Conservation (phyloP, 1,140 invertebrate species). For the Hypothenemus hampei region DNA sequence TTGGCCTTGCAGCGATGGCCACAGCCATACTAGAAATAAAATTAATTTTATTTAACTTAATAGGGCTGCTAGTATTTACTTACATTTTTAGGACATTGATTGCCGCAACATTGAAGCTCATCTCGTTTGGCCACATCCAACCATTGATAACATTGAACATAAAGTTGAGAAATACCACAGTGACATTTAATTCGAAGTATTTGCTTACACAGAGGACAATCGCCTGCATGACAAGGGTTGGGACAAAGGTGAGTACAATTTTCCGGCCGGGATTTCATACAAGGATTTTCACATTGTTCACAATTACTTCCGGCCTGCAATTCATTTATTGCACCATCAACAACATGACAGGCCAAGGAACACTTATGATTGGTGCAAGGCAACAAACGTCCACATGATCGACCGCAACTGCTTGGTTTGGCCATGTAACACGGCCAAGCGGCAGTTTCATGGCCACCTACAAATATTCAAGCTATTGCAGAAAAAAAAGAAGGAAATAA, state of each 20-base stretch:
- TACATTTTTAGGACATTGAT: constrained; percentile 82
- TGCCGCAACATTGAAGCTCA: constrained; percentile 65
- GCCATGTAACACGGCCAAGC: constrained; percentile 71
- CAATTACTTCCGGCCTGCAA: constrained; percentile 53
- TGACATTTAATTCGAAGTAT: constrained; percentile 71
- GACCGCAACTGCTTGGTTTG: constrained; percentile 64
- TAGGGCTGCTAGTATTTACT: constrained; percentile 32
- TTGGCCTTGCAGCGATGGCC: constrained; percentile 69
- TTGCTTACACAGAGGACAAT: constrained; percentile 65
- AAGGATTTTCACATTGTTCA: constrained; percentile 66
- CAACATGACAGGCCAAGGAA: constrained; percentile 64
- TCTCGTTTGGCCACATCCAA: constrained; percentile 51
- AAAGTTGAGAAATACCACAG: constrained; percentile 69
- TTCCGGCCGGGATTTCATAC: constrained; percentile 59
- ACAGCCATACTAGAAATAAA: constrained; percentile 55
- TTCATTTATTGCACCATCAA: constrained; percentile 42
- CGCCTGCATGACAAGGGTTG: constrained; percentile 67
- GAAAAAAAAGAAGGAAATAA: not conserved
- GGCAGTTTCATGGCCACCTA: constrained; percentile 76
- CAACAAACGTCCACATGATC: constrained; percentile 63
- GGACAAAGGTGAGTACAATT: constrained; percentile 77
- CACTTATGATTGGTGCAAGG: constrained; percentile 79
- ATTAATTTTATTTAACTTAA: constrained; percentile 7
- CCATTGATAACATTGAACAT: constrained; percentile 67
- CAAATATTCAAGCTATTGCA: no score